Base-by-base conservation (phyloP, 2,113 vertebrate genomes). In the Myocastor coypus region DNA sequence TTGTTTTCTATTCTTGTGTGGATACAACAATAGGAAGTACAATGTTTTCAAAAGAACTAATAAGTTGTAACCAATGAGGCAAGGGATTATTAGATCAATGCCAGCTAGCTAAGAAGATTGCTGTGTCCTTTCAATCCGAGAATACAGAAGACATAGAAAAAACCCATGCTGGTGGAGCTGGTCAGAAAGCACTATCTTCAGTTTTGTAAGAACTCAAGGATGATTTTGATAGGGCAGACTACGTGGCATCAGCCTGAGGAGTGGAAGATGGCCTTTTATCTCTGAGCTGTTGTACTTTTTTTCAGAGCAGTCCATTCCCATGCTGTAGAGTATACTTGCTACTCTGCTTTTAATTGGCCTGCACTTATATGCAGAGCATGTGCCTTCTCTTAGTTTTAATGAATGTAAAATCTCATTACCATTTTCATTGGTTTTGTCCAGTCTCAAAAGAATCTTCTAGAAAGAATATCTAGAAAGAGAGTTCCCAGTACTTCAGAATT, bases 41-140 rank as follows among this genome's bases (percentile, higher is more conserved):
- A 5, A 0, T 66, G 10, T 26, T 63, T 30, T 83, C 24, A 13
- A 42, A 40, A 7, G 0, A 0, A 7, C 30, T 10, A 40, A 46
- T 0, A 50, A 11, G 3, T 14, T 22, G 16, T 20, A 11, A 26
- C 19, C 69, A 37, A n/a, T 37, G 69, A 71, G n/a, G n/a, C 68
- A 37, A 19, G 34, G 34, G 66, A n/a, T n/a, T n/a, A n/a, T n/a
- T n/a, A n/a, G 14, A 32, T 34, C 13, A 17, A n/a, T 14, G 17
- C 34, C 68, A 69, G 16, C 14, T 69, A 69, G 16, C 68, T 69
- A 34, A 34, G 5, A 34, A 69, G n/a, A 16, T 19, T 2, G 3
- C 7, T 4, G 8, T 42, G 37, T 42, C 71, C 71, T 14, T 22
- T 75, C 22, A 42, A 13, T 75, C 37, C n/a, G 16, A 37, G 69